Base-by-base conservation (phyloP, 2,888 invertebrate genomes). In the Phyto melanocephala region DNA sequence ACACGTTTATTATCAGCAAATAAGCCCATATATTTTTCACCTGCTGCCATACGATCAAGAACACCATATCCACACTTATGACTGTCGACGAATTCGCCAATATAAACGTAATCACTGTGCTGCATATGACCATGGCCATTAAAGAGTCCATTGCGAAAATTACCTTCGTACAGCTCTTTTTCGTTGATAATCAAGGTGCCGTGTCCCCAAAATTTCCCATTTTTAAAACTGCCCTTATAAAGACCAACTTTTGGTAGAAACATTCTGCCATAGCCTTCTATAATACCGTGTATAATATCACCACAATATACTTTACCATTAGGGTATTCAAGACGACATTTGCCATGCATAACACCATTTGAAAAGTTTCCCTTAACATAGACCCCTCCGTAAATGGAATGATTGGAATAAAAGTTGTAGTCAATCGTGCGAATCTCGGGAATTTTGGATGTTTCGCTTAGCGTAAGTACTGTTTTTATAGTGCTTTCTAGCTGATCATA, bases 1-100 rank as follows among this genome's bases (percentile, higher is more conserved):
- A 96, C 95, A 83, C 95, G 95, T 88, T 94, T 94, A 88, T 96
- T 96, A 83, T 97, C 96, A 80, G 93, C 93, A 96, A 97, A 98
- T 91, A 94, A 94, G 6, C 98, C 98, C 90, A 98, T 93, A 90
- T 97, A 98, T 90, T 97, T 97, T 90, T 97, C 96, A 1, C 97
- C 97, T 86, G 94, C 95, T 28, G 94, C 93, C 63, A 96, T 95
- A 87, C 97, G 95, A 88, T 97, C 97, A 93, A 96, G 94, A 0
- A 98, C 96, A 0, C 97, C 97, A 87, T 98, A 98, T 0, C 98
- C 98, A 85, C 95, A 94, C 85, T 94, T 95, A 1, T 93, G 93
- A 20, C 97, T 97, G 65, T 92, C 92, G 13, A 93, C 92, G 95
- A 97, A 98, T 87, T 97, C 97, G 0, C 98, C 98, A n/a, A 97